Evolutionary conservation across 2,888 invertebrate species (phyloP), one percentile per base, ranked within the genome.

Genomic region (Cheilosia impressa): DNA sequence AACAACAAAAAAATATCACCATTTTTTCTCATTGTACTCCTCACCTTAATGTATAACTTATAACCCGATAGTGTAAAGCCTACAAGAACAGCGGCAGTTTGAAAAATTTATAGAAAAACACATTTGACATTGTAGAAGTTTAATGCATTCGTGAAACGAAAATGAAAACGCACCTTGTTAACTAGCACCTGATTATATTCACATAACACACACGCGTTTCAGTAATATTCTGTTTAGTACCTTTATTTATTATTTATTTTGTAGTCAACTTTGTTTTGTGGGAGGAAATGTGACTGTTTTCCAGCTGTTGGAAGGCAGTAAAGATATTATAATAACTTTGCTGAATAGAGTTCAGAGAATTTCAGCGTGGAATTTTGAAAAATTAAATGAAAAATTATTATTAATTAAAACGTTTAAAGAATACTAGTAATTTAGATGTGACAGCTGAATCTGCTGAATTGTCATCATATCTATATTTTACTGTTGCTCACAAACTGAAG

Each of bases 101-200:
- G 69, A 60, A 69, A 81, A 57, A 38, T 38, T 31, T 50, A 41
- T 22, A 43, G 7, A 58, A 50, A 50, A 17, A 52, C 2, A 75
- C 13, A 34, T 63, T 43, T 27, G 3, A 85, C 80, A 85, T 71
- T 57, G 75, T 85, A 85, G 78, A 78, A 79, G 71, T 80, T 84
- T 66, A 19, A 71, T 85, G 80, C 75, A 85, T 76, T 71, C 57
- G 80, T 75, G 45, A 80, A 15, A 65, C 15, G 5, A 68, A 73
- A 83, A 58, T 60, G 7, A 22, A 53, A 43, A 76, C 75, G 84
- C 84, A 85, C 84, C 45, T 71, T 76, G 71, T 76, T 85, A 53
- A 85, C 58, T 68, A 75, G 84, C 84, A 85, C 84, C 69, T 79
- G 78, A 79, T 79, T 83, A 62, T 78, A 58, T 73, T 83, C 83